Evolutionary conservation across 2,888 invertebrate species (phyloP), one percentile per base, ranked within the genome.

Genomic region (Antitype chi): DNA sequence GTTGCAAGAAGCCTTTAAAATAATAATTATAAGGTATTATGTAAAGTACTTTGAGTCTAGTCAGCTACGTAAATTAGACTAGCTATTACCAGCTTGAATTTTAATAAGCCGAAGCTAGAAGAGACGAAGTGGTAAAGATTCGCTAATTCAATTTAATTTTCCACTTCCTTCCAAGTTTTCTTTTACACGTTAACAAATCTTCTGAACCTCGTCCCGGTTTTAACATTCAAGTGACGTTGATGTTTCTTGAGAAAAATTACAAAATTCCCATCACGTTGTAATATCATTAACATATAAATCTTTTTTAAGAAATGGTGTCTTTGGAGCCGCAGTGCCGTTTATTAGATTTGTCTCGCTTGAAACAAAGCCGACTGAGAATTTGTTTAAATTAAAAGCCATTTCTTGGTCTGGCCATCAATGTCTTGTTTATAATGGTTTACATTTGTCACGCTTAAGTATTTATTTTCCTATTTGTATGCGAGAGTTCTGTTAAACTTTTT

Each of bases 261-360:
- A 75, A 85, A 72, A 86, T 85, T 87, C 81, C 55, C 8, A 84
- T 85, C 87, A 87, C 88, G 85, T 68, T 57, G 52, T 85, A 82
- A 84, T 88, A 84, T 88, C 72, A 87, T 88, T 87, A 82, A 75
- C 80, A 87, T 88, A 76, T 82, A 85, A 87, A 88, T 88, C 80
- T 85, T 78, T 80, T n/a, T 71, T 70, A 76, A 78, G 74, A 83
- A 85, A 80, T 81, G 70, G 23, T 78, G 77, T 68, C 78, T 80
- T 86, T 79, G 72, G 66, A 74, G 67, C 55, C 53, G 66, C 55
- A 72, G 59, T 59, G 74, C 25, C 81, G 76, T 79, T 77, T 80
- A 78, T 84, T 80, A 73, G 69, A 70, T 70, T 70, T 67, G 74
- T 64, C 73, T 74, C 69, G 52, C 62, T 80, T 70, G 76, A 78